Evolutionary conservation across 2,888 invertebrate species (phyloP), one percentile per base, ranked within the genome.

Genomic region (Sinelater perroti): DNA sequence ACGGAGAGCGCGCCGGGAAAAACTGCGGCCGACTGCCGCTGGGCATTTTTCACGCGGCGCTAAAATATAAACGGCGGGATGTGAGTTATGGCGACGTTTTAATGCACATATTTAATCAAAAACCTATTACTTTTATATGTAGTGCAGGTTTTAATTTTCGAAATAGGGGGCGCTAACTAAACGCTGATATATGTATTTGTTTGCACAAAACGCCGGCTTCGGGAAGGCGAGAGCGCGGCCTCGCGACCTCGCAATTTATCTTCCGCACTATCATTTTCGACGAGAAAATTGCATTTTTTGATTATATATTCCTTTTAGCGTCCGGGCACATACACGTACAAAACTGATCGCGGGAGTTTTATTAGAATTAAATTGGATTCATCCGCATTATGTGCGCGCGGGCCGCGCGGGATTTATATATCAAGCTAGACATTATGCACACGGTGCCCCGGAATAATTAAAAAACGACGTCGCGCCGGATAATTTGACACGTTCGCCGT

Each of bases 101-200:
- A 70, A 69, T 70, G 69, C 66, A 68, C 67, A 66, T 65, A 65
- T 70, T 68, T 68, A 71, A 70, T 72, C 67, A 70, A 68, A 68
- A 71, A 67, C 62, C 64, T 68, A 70, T 70, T 69, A 68, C 65
- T 65, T 61, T 59, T 60, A n/a, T 45, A 42, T 40, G 33, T 14
- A 24, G 49, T 26, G 35, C 49, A 55, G 52, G 57, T 57, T 57
- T 57, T 52, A 52, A 57, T 51, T 57, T 47, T 26, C 24, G 33
- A 53, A 57, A 57, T 57, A 57, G 52, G 36, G 40, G 35, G 6
- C 17, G 52, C 40, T 26, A 33, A 52, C 40, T 46, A 52, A 46
- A 47, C 18, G 20, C 42, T 57, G 57, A 57, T 57, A 38, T 56
- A 57, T 47, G 57, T 57, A 52, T 52, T 52, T 57, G 57, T 47